phyloP scores from a whole-genome alignment of 2,797 vertebrate genomes.

The Typhlichthys subterraneus region DNA sequence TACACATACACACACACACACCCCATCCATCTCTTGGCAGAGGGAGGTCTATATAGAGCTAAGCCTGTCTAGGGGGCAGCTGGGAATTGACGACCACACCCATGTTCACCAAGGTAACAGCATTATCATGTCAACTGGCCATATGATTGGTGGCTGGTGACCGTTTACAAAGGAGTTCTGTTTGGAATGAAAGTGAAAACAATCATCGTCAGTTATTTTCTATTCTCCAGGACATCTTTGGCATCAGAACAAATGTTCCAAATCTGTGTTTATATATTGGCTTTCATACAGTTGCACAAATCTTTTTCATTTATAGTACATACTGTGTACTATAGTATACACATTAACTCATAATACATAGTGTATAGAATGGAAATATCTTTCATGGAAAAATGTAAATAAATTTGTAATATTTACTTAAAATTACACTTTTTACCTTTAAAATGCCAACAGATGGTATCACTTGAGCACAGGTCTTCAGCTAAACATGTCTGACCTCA shows the following conservation, averaged over 20 bases:
- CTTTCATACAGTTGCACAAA: background rate
- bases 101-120: conserved; percentile 88
- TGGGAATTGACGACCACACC: conserved; percentile 93
- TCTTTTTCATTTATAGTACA: background rate
- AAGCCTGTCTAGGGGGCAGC: conserved; percentile 84
- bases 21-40: conserved; percentile 59
- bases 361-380: background rate
- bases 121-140: background rate
- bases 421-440: background rate
- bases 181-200: background rate
- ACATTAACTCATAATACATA: background rate
- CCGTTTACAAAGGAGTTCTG: background rate
- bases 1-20: background rate
- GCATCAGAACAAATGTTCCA: no score
- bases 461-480: conserved; percentile 2
- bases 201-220: no score
- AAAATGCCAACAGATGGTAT: background rate
- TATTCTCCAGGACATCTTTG: no score
- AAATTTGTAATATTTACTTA: background rate
- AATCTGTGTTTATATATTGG: no score
- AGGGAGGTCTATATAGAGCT: conserved; percentile 88
- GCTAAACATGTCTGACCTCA: background rate
- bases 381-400: background rate
- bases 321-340: background rate
- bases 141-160: no score